Conservation (phyloP, 2,113 vertebrate genomes). For the Erythrocebus patas region DNA sequence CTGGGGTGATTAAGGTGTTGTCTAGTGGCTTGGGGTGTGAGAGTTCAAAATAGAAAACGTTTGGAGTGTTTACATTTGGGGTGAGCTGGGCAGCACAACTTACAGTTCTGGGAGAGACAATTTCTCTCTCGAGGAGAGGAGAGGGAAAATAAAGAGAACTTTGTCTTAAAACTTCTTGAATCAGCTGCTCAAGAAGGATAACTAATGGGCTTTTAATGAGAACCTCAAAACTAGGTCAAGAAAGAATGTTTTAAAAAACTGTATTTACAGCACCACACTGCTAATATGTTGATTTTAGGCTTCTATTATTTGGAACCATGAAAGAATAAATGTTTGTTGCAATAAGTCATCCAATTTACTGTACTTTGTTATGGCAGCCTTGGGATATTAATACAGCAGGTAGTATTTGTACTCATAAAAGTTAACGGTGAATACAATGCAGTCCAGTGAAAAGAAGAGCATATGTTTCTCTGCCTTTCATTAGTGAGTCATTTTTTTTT, state of each 20-base stretch:
- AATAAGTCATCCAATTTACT: background rate
- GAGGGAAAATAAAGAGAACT: too few relatives aligned
- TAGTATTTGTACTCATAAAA: background rate
- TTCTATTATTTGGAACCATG: background rate
- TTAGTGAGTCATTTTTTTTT: background rate
- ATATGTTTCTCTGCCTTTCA: background rate
- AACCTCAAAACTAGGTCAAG: background rate
- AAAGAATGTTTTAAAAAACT: background rate
- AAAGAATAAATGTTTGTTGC: background rate
- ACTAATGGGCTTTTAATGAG: background rate
- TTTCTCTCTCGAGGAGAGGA: too few relatives aligned
- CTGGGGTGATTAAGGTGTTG: background rate
- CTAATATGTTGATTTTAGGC: background rate
- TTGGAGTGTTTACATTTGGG: background rate
- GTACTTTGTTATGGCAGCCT: background rate
- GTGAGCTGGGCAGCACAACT: too few relatives aligned
- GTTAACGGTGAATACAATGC: background rate
- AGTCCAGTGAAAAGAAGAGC: background rate
- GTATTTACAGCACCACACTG: background rate
- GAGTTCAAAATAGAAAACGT: background rate
- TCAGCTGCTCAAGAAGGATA: background rate
- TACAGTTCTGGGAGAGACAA: too few relatives aligned
- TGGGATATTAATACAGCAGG: background rate
- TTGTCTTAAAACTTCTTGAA: too few relatives aligned
- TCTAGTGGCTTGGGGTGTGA: background rate